Evolutionary conservation across 2,888 invertebrate species (phyloP), one percentile per base, ranked within the genome.

Genomic region (Sarcophaga carnaria): DNA sequence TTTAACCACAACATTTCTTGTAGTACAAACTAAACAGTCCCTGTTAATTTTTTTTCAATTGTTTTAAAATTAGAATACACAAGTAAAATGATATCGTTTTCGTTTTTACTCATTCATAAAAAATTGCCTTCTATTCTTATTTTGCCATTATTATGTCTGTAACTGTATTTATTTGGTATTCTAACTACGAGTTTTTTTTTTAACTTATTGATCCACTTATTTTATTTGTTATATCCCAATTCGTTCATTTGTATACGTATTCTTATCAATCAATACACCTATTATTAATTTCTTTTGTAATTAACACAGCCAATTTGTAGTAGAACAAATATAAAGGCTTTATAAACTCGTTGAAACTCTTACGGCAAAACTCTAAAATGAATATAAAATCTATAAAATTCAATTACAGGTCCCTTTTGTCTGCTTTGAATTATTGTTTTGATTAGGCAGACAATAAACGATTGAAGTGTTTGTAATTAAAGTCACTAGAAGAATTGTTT

Each of bases 221-320:
- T 54, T 12, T 37, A 37, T 37, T 37, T 37, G 10, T 37, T 37
- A 37, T 37, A 37, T 37, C 8, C 37, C 37, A 37, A 37, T 37
- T 37, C 37, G 37, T 37, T 37, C 8, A 37, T 37, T 37, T 37
- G 37, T 54, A 37, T 69, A 14, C 27, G n/a, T 67, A 59, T 22
- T 69, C 14, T 37, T 69, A 25, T 27, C 25, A 25, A 25, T 27
- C 37, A 37, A 37, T 37, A 37, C 8, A 37, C 8, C 2, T 63
- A 25, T 63, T 5, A 25, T 25, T 25, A n/a, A 25, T 49, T 37
- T 60, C 4, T 20, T 60, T 72, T 80, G 66, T 80, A 37, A 66
- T 74, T 62, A 59, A 72, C 67, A 74, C 74, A 80, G 80, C 80
- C 80, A 66, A 74, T 80, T 66, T 60, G 45, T 47, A 80, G 62